Conservation (phyloP, 1,140 invertebrate genomes). For the Zophobas atratus region DNA sequence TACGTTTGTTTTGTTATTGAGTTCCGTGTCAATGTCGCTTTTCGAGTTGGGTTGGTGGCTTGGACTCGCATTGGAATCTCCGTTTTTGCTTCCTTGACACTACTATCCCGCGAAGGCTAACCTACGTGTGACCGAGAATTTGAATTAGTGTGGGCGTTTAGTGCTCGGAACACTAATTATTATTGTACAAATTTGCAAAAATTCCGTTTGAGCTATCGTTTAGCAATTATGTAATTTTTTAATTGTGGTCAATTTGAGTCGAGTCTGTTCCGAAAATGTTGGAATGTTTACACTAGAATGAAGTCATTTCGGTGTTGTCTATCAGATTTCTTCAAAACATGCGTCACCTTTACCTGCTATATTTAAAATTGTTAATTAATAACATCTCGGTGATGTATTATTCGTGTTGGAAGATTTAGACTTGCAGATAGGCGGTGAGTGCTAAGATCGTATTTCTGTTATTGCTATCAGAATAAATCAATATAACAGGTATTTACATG, state of each 20-base stretch:
- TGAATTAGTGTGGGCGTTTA: conserved; percentile 7
- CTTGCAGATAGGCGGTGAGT: too few species aligned
- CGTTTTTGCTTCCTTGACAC: conserved; percentile 36
- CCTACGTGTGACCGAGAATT: conserved; percentile 39
- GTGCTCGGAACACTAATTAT: conserved; percentile 19
- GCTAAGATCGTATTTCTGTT: too few species aligned
- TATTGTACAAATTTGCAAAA: too few species aligned
- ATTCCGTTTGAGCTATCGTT: too few species aligned
- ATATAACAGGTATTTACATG: conserved; percentile 13
- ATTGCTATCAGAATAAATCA: conserved; percentile 1
- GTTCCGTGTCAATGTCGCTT: conserved; percentile 35
- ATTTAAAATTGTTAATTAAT: background rate
- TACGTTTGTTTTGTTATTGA: conserved; percentile 3
- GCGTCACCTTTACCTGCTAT: conserved; percentile 2
- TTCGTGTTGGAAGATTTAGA: background rate
- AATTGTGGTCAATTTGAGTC: background rate
- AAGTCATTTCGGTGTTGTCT: conserved; percentile 21
- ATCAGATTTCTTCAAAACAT: conserved; percentile 15
- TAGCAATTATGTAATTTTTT: too few species aligned
- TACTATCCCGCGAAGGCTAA: conserved; percentile 27
- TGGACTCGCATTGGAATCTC: conserved; percentile 31
- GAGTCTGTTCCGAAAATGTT: background rate
- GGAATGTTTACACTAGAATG: conserved; percentile 19
- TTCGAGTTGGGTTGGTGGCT: conserved; percentile 21
- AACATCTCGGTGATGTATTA: background rate